Conservation (phyloP, 2,797 vertebrate species). For the Xerus rutilus region DNA sequence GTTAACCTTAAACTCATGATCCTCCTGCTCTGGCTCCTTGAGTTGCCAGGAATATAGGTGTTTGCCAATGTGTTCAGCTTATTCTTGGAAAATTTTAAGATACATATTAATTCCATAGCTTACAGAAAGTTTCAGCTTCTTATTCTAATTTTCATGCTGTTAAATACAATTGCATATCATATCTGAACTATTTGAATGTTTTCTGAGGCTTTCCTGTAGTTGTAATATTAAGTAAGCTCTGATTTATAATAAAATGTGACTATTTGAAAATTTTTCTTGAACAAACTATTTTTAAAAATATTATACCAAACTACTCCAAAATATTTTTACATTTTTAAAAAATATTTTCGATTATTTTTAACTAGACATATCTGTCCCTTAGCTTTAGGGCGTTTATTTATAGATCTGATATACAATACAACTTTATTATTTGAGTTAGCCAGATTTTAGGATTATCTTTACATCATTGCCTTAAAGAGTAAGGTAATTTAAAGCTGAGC, state of each 20-base stretch:
- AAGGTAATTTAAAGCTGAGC: slow-evolving; percentile 34
- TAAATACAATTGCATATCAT: neutral
- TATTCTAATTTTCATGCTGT: slow-evolving; percentile 14
- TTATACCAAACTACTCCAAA: neutral
- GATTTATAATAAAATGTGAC: neutral
- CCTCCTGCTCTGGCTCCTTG: no score
- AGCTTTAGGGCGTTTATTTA: slow-evolving; percentile 18
- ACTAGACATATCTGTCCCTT: neutral
- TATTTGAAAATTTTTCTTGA: slow-evolving; percentile 8
- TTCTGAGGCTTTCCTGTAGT: neutral
- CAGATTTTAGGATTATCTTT: neutral
- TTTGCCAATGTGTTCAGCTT: no score
- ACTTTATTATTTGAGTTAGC: neutral
- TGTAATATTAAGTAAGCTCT: neutral
- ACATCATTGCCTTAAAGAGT: slow-evolving; percentile 33
- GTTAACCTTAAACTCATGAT: no score
- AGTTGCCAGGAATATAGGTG: no score
- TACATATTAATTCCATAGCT: neutral
- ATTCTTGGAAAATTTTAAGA: neutral
- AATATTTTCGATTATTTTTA: slow-evolving; percentile 34
- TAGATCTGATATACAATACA: neutral
- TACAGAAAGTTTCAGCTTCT: slow-evolving; percentile 14
- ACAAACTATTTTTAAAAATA: neutral
- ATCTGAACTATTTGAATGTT: slow-evolving; percentile 22
- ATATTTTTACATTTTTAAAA: neutral